These are phyloP conservation scores for Gopherus flavomarginatus DNA, from an alignment of 2,113 vertebrate species.

Conservation along the genomic window DNA sequence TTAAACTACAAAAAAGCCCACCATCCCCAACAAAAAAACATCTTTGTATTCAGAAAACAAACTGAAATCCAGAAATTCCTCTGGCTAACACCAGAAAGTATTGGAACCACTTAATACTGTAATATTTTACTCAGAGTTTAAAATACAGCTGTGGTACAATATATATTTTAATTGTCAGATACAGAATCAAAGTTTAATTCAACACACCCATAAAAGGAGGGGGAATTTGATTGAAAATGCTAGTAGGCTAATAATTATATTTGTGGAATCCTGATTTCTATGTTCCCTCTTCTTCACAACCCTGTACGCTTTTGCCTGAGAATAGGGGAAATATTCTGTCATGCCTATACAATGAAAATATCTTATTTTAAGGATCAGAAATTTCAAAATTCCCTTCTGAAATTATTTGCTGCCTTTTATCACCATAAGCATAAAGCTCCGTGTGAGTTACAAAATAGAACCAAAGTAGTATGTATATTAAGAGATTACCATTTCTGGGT, in stretches of 20 bases:
- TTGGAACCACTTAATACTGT: not conserved
- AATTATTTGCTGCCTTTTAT: not conserved
- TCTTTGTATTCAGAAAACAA: fast-evolving
- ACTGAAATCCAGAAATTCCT: not conserved
- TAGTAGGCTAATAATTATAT: not conserved
- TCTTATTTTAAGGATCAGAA: not conserved
- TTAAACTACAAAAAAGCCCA: not conserved
- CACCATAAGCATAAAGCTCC: fast-evolving
- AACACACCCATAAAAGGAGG: not conserved
- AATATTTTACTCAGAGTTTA: not conserved
- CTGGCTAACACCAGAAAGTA: not conserved
- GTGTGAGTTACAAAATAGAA: not conserved
- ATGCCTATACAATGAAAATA: not conserved
- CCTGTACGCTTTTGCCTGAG: not conserved
- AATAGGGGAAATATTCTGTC: not conserved
- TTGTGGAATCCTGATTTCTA: not conserved
- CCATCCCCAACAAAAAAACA: not conserved
- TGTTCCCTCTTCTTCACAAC: not conserved
- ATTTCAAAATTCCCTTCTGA: not conserved
- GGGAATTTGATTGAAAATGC: not conserved
- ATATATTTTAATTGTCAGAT: not conserved
- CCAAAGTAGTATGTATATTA: not conserved
- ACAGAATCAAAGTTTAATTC: fast-evolving
- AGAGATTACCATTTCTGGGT: conserved; percentile 4
- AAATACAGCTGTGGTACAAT: not conserved